Base-by-base conservation (phyloP, 2,888 invertebrate species). In the Ochlodes sylvanus region DNA sequence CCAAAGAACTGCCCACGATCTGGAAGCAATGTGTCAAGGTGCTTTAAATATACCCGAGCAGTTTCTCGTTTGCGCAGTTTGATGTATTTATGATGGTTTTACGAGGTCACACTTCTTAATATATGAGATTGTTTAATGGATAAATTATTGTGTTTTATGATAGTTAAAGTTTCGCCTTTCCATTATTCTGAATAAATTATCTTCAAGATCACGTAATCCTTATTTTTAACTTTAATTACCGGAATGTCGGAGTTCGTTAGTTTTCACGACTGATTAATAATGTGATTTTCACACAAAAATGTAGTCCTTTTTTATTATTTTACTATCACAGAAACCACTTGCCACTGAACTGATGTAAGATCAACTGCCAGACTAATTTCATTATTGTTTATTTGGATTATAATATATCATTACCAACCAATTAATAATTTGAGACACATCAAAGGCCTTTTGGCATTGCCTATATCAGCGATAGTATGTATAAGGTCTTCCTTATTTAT, bases 11-110 rank as follows among this genome's bases (percentile, higher is more conserved):
- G 63, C 69, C 65, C 70, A 55, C 69, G 66, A 27, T 65, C 63
- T 69, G 58, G 73, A 70, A 77, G 77, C 76, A 81, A 81, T 81
- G 77, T 89, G 90, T 90, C 91, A 89, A 89, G 90, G 89, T 81
- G 80, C 69, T 82, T 84, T 86, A 87, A 79, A 83, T 84, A 74
- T 81, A 85, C 72, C 58, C 69, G 38, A 68, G 72, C 65, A 47
- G 69, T 65, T 72, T 68, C 70, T 69, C 61, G 62, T 57, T 58
- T 50, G 68, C 52, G 55, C 50, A 44, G 44, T 63, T 69, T 57
- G 57, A 68, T 32, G 64, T 64, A 70, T 75, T 75, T 75, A 72
- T 76, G 70, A 70, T 70, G 10, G 47, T 69, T 76, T 76, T 72
- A 69, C 63, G 65, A 50, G 34, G 56, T 58, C 42, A 58, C 21